Base-by-base conservation (phyloP, 2,797 vertebrate species). In the Sebastes matsubarae region DNA sequence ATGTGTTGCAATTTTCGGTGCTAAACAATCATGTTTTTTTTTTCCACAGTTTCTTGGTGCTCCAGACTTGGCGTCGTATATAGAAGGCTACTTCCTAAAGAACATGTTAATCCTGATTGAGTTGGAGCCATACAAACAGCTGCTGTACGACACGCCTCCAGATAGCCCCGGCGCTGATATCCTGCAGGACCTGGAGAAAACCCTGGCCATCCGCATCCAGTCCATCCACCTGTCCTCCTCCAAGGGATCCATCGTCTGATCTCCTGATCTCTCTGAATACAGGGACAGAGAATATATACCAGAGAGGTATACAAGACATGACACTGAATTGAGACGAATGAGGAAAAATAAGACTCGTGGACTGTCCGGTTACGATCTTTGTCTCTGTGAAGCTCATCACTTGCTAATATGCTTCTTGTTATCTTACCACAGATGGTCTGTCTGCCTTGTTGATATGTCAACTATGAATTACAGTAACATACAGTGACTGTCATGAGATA, bases 191-290 rank as follows among this genome's bases (percentile, higher is more conserved):
- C 96, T 99, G 91, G 97, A 99, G 96, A 98, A 96, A 94, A 98
- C 97, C 75, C 96, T 99, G 80, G 97, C 96, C 86, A 88, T 95
- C 75, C 96, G 98, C 84, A 98, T 99, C 94, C 98, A 97, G 89
- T 99, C 98, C 81, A 99, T 99, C 89, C 98, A 99, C 92, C 96
- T 99, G 92, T 99, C 98, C 18, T 98, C 98, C 80, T 99, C 98
- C 83, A 99, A 99, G 92, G 98, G 98, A 77, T 99, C 98, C 57
- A 77, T 99, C 36, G 98, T 99, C 87, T 92, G 86, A 90, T 76
- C 84, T 63, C 36, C 14, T 20, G 38, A 1, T 6, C 50, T 14
- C 24, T 32, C 24, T 14, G 2, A 58, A 7, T 60, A 29, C 59
- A 12, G 55, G 50, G 60, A 46, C 57, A 18, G 46, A 30, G 20